These are phyloP conservation scores for Dendrolimus pini DNA, from an alignment of 2,888 invertebrate species.

Conservation along the genomic window DNA sequence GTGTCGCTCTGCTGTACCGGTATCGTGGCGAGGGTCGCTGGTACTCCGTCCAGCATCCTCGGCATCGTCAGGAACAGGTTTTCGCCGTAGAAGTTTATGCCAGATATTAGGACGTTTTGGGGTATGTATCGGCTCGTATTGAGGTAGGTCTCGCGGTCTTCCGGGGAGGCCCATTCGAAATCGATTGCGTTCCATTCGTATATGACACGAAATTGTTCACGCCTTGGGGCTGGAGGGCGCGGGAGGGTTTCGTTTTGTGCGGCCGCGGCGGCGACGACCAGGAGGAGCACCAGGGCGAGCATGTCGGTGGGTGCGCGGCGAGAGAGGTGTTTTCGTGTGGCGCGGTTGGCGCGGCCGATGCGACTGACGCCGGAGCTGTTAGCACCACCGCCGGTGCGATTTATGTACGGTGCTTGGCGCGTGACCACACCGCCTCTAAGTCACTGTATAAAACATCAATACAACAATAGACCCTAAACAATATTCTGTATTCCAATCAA, in stretches of 20 bases:
- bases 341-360: slow-evolving; percentile 49
- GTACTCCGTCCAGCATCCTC: slow-evolving; percentile 82
- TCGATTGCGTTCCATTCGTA: slow-evolving; percentile 85
- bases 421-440: slow-evolving; percentile 35
- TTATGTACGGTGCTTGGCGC: slow-evolving; percentile 27
- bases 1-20: slow-evolving; percentile 67
- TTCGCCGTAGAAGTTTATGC: slow-evolving; percentile 81
- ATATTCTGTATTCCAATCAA: not conserved
- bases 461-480: slow-evolving; percentile 31
- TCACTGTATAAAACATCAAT: slow-evolving; percentile 23
- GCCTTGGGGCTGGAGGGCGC: slow-evolving; percentile 43
- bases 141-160: slow-evolving; percentile 69
- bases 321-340: slow-evolving; percentile 35
- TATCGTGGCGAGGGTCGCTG: slow-evolving; percentile 80
- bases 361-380: slow-evolving; percentile 50
- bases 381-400: slow-evolving; percentile 26
- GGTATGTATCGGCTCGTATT: slow-evolving; percentile 78
- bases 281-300: slow-evolving; percentile 44
- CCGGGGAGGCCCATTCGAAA: slow-evolving; percentile 80
- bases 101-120: slow-evolving; percentile 81
- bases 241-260: slow-evolving; percentile 50
- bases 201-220: slow-evolving; percentile 80
- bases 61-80: slow-evolving; percentile 82
- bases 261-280: slow-evolving; percentile 53
- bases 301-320: slow-evolving; percentile 35